Conservation (phyloP, 1,140 invertebrate genomes). For the Magallana ariakensis region DNA sequence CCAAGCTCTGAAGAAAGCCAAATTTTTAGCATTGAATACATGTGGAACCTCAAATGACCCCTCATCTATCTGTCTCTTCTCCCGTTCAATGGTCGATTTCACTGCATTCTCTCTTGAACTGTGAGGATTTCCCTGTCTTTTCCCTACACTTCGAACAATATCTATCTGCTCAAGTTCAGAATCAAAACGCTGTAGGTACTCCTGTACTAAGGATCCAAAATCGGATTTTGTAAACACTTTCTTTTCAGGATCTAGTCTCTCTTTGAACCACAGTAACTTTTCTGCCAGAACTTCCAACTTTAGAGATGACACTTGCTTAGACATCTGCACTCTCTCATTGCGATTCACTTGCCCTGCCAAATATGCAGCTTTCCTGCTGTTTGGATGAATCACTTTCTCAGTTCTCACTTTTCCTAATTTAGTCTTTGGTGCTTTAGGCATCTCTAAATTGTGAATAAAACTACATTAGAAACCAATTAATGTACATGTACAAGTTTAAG, state of each 20-base stretch:
- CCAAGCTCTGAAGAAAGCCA: conserved; percentile 69
- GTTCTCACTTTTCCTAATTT: conserved; percentile 62
- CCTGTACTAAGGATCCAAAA: conserved; percentile 57
- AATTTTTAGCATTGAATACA: conserved; percentile 68
- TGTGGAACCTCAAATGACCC: conserved; percentile 74
- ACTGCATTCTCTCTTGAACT: conserved; percentile 68
- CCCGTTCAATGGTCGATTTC: conserved; percentile 67
- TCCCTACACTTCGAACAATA: conserved; percentile 70
- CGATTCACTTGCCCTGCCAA: conserved; percentile 59
- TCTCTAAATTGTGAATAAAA: conserved; percentile 23
- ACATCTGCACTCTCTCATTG: conserved; percentile 62
- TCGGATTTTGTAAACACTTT: conserved; percentile 68
- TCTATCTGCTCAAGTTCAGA: conserved; percentile 75
- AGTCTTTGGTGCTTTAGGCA: conserved; percentile 72
- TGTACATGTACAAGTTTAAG: too few relatives aligned
- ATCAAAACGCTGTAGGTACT: conserved; percentile 70
- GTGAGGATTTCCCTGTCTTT: conserved; percentile 67
- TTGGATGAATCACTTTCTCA: conserved; percentile 71
- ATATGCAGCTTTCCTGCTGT: conserved; percentile 72
- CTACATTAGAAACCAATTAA: too few relatives aligned
- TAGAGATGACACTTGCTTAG: conserved; percentile 56
- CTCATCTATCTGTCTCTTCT: conserved; percentile 68
- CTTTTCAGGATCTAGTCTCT: conserved; percentile 60
- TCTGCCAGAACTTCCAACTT: conserved; percentile 71
- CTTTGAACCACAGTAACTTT: conserved; percentile 68